Evolutionary conservation across 2,113 vertebrate genomes (phyloP).

Genomic region (Forbesichthys papilliferus): DNA sequence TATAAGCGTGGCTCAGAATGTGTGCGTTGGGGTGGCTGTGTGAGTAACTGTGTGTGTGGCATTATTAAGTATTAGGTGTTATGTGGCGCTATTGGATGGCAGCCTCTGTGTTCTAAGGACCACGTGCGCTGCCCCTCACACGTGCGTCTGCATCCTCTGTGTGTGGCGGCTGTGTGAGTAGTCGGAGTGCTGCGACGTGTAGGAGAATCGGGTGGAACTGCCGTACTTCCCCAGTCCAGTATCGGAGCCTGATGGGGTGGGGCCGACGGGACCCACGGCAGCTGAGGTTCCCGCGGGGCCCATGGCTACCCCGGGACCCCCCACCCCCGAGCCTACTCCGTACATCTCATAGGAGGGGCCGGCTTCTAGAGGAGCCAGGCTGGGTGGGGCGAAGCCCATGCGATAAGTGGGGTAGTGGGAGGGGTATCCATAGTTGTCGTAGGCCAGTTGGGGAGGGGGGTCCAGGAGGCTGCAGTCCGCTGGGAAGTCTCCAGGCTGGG

Average conservation of each 20-base stretch:
- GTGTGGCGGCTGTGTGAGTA: slow-evolving; percentile 91
- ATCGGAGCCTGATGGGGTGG: slow-evolving; percentile 67
- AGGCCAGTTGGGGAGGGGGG: slow-evolving; percentile 85
- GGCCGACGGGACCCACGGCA: slow-evolving; percentile 30
- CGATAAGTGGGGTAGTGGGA: slow-evolving; percentile 84
- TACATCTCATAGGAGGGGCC: slow-evolving; percentile 80
- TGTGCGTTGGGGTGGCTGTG: slow-evolving; percentile 28
- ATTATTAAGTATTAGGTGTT: slow-evolving; percentile 6
- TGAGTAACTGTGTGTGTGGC: background rate
- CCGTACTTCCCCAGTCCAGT: slow-evolving; percentile 85
- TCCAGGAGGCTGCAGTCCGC: slow-evolving; percentile 80
- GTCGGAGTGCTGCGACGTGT: slow-evolving; percentile 95
- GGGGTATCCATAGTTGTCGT: slow-evolving; percentile 87
- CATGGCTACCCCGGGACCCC: slow-evolving; percentile 4
- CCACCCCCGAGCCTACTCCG: slow-evolving; percentile 70
- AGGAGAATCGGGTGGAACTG: slow-evolving; percentile 89
- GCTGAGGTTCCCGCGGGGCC: slow-evolving; percentile 20
- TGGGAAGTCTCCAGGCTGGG: slow-evolving; percentile 71
- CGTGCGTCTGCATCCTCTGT: slow-evolving; percentile 97
- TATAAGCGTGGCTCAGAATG: background rate
- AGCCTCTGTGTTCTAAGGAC: too few relatives aligned
- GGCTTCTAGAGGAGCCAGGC: slow-evolving; percentile 75
- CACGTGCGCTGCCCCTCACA: slow-evolving; percentile 72
- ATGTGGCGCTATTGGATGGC: too few relatives aligned
- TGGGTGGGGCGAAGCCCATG: slow-evolving; percentile 84